Evolutionary conservation across 2,797 vertebrate genomes (phyloP).

Genomic region (Scomberomorus guttatus): DNA sequence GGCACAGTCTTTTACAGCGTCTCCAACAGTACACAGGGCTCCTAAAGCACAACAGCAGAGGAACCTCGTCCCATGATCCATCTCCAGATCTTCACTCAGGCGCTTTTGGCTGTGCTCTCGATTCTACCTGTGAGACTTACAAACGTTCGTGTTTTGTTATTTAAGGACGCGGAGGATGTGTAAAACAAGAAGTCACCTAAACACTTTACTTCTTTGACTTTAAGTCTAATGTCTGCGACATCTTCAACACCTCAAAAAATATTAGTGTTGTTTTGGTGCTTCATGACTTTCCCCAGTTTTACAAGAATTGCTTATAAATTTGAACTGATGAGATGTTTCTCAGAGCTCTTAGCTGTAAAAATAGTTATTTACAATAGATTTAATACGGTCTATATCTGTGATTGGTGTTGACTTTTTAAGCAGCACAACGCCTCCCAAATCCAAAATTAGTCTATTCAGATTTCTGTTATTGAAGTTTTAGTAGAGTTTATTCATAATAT

Average conservation of each 20-base stretch:
- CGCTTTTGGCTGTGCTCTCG: neutral
- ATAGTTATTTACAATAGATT: neutral
- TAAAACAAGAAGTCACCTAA: constrained; percentile 35
- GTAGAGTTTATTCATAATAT: neutral
- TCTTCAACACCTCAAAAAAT: neutral
- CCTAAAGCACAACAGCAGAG: constrained; percentile 69
- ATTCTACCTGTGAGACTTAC: constrained; percentile 33
- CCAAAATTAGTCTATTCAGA: neutral
- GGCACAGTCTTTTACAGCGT: constrained; percentile 88
- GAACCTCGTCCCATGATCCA: constrained; percentile 62
- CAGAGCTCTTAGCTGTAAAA: constrained; percentile 1
- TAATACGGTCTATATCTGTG: neutral
- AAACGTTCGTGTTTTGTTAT: constrained; percentile 11
- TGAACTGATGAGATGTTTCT: neutral
- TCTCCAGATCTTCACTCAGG: constrained; percentile 43
- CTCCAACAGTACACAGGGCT: constrained; percentile 84
- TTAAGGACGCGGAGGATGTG: constrained; percentile 16
- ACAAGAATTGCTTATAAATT: neutral
- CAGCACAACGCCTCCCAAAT: neutral
- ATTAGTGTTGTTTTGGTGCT: neutral
- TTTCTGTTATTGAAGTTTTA: constrained; percentile 10
- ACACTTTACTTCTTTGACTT: constrained; percentile 4
- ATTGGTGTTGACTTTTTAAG: neutral
- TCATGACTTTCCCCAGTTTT: constrained; percentile 7
- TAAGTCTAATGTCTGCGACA: neutral